A percentile compares a stretch with the other conserved stretches of the same genome.
phyloP scores from a whole-genome alignment of 2,888 invertebrate species.

The Gibbula magus region DNA sequence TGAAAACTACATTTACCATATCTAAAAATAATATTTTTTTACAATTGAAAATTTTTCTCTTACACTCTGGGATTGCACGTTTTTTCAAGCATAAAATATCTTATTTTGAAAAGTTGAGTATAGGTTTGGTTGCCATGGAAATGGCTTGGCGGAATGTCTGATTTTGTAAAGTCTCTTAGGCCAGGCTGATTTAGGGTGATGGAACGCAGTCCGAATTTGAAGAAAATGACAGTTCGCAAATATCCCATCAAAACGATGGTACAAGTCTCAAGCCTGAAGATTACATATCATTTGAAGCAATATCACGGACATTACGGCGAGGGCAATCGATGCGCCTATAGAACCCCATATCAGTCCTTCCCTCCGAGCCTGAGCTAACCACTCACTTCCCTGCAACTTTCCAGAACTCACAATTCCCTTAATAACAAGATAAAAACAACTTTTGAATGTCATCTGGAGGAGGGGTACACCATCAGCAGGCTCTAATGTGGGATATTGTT shows the following conservation, averaged over 20 bases:
- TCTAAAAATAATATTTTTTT: no score
- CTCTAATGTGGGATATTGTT: background rate
- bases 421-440: constrained; percentile 13
- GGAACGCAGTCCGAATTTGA: constrained; percentile 9
- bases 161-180: background rate
- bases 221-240: constrained; percentile 11
- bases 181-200: background rate
- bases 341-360: constrained; percentile 25
- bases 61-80: no score
- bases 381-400: background rate
- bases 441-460: background rate
- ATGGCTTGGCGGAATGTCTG: background rate
- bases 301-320: constrained; percentile 13
- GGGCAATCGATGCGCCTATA: constrained; percentile 27
- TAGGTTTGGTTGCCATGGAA: constrained; percentile 18
- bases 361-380: background rate
- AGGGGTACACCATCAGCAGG: background rate
- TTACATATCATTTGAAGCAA: constrained; percentile 16
- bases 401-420: constrained; percentile 6
- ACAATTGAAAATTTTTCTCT: no score
- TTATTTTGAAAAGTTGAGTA: background rate
- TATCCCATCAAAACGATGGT: constrained; percentile 18
- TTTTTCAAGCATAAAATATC: constrained; percentile 9
- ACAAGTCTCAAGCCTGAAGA: background rate
- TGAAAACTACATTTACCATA: no score